Evolutionary conservation across 1,140 invertebrate species (phyloP), one percentile per base, ranked within the genome.

Genomic region (Leptonema lineaticorne): DNA sequence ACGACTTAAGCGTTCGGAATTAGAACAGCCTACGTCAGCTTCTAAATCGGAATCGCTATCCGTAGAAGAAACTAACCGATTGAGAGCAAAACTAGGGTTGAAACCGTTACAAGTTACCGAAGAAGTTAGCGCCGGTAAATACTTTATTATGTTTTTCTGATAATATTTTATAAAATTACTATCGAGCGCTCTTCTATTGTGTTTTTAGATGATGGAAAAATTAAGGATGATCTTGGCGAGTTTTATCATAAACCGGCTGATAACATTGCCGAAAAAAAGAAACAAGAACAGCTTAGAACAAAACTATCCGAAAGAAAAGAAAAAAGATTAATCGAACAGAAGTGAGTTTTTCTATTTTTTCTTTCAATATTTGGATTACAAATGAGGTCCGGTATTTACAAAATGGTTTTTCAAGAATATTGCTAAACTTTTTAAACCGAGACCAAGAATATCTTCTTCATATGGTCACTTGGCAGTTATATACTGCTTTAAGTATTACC

Each of bases 181-280:
- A 6, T 57, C 11, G 22, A 20, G 24, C 46, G 22, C n/a, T 16
- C 5, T 33, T 5, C 5, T 33, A 33, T 33, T 6, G 11, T n/a
- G 20, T 37, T 66, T 62, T 63, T 71, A 78, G 81, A 81, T 3
- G 81, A 83, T 65, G 81, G 81, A 67, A 81, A 78, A 72, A 77
- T 87, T n/a, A 92, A 90, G 74, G 90, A 90, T 77, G 92, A 92
- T 76, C 85, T 92, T 76, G 91, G 92, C 56, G 92, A 96, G 76
- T 96, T 96, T 84, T 90, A 96, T 73, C 96, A 98, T 78, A 93
- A 92, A 77, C 94, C 95, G 14, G 92, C 96, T 5, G 83, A 86
- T 73, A 98, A 96, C 81, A 81, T 93, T 29, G 82, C 86, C 20
- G 85, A 93, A 28, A 90, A 92, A 74, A 85, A 87, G 37, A 85